These are phyloP conservation scores for Callosobruchus maculatus DNA, from an alignment of 2,888 invertebrate species.

Conservation along the genomic window DNA sequence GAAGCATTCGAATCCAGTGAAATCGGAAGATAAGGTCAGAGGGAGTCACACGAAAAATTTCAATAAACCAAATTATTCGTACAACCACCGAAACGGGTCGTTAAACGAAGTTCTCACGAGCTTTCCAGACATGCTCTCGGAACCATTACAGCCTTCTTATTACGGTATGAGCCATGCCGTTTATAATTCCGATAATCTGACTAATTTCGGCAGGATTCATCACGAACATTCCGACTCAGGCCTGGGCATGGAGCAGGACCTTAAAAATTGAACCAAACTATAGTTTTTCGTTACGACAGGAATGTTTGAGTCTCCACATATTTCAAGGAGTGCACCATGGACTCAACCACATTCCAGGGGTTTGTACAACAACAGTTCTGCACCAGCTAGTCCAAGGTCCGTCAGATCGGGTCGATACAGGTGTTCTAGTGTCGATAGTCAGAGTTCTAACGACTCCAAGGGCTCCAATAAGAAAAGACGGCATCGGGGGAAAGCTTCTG, in stretches of 20 bases:
- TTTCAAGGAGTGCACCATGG: constrained; percentile 80
- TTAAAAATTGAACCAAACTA: background rate
- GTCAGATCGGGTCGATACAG: constrained; percentile 70
- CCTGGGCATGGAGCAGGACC: constrained; percentile 2
- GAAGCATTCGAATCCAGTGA: constrained; percentile 30
- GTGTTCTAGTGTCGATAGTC: constrained; percentile 84
- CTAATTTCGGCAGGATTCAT: constrained; percentile 2
- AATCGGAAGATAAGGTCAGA: constrained; percentile 21
- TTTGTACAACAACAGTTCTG: constrained; percentile 57
- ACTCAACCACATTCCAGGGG: constrained; percentile 69
- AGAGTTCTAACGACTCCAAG: constrained; percentile 82
- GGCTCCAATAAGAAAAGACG: constrained; percentile 67
- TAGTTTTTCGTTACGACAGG: constrained; percentile 12
- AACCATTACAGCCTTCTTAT: too few species aligned
- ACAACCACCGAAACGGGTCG: too few species aligned
- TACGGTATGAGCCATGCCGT: too few species aligned
- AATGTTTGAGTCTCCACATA: constrained; percentile 71
- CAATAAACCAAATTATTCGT: too few species aligned
- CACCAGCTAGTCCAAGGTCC: constrained; percentile 71
- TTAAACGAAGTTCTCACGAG: too few species aligned
- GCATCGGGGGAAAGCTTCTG: constrained; percentile 80
- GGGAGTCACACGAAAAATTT: constrained; percentile 2
- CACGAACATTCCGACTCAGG: constrained; percentile 6
- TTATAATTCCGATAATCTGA: background rate
- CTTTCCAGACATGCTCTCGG: too few species aligned